A percentile compares a stretch with the other conserved stretches of the same genome.
phyloP scores from a whole-genome alignment of 2,888 invertebrate species.

The Caenorhabditis zanzibari region DNA sequence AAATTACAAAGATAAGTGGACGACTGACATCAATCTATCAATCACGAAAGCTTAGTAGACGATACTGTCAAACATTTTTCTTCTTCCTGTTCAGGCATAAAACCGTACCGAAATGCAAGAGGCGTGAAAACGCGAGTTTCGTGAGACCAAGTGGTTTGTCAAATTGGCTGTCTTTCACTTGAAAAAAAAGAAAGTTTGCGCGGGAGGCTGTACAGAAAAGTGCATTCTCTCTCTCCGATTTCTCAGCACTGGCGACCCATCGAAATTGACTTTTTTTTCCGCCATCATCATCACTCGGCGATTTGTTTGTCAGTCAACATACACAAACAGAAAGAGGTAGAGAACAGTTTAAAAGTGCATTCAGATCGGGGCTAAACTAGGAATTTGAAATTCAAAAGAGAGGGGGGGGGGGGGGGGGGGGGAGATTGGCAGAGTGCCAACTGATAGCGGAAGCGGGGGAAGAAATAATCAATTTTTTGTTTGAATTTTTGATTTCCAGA shows the following conservation, averaged over 20 bases:
- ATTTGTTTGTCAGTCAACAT: conserved; percentile 43
- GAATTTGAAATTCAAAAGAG: neutral
- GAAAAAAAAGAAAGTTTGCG: conserved; percentile 51
- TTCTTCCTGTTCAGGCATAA: neutral
- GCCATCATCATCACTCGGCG: conserved; percentile 3
- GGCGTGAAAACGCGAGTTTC: conserved; percentile 45
- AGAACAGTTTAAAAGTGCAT: conserved; percentile 42
- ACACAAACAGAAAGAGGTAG: conserved; percentile 6
- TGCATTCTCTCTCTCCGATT: conserved; percentile 37
- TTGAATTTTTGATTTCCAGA: neutral
- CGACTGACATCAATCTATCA: neutral
- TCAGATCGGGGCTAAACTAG: conserved; percentile 4
- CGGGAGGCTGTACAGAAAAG: conserved; percentile 27
- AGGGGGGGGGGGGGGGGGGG: neutral
- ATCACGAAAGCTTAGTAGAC: neutral
- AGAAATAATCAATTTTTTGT: neutral
- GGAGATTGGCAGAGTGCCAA: neutral
- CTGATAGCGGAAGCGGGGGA: neutral
- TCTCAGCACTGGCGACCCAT: conserved; percentile 31
- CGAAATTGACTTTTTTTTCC: conserved; percentile 22
- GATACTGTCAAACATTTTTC: neutral
- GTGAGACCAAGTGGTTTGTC: conserved; percentile 47
- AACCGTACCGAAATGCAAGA: conserved; percentile 8
- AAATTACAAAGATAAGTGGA: neutral
- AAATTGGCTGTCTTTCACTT: conserved; percentile 29